Conservation (phyloP, 92 coral and sea anemone species). For the Chrysogorgia sp. region DNA sequence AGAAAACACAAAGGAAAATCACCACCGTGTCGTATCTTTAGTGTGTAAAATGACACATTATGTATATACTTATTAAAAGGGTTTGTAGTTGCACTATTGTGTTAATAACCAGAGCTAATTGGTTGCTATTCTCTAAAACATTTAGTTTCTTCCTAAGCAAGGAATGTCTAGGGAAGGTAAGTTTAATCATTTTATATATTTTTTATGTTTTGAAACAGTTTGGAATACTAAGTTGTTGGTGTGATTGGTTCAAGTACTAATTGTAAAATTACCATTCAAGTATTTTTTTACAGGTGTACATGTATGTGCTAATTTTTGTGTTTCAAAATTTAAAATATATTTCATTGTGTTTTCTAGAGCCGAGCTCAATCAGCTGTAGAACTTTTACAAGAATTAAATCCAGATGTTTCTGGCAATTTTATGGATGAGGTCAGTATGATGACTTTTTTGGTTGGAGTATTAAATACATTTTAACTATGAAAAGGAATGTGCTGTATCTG, state of each 20-base stretch:
- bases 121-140: background rate
- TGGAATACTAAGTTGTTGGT: too few relatives aligned
- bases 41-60: background rate
- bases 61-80: too few relatives aligned
- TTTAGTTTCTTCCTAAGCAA: constrained; percentile 87
- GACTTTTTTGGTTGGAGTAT: background rate
- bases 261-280: too few relatives aligned
- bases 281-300: background rate
- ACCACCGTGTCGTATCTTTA: too few relatives aligned
- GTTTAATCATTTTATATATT: background rate
- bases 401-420: constrained; percentile 95
- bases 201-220: background rate
- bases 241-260: too few relatives aligned
- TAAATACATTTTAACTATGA: background rate
- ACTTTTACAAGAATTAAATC: constrained; percentile 83
- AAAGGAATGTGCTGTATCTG: too few relatives aligned
- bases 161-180: constrained; percentile 87
- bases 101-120: too few relatives aligned
- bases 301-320: background rate
- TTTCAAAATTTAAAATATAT: background rate
- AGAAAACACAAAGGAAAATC: too few relatives aligned
- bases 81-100: too few relatives aligned
- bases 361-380: constrained; percentile 97
- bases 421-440: constrained; percentile 76
- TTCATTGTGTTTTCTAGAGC: constrained; percentile 35